Evolutionary conservation across 2,113 vertebrate genomes (phyloP).

Genomic region (Brienomyrus longianalis): DNA sequence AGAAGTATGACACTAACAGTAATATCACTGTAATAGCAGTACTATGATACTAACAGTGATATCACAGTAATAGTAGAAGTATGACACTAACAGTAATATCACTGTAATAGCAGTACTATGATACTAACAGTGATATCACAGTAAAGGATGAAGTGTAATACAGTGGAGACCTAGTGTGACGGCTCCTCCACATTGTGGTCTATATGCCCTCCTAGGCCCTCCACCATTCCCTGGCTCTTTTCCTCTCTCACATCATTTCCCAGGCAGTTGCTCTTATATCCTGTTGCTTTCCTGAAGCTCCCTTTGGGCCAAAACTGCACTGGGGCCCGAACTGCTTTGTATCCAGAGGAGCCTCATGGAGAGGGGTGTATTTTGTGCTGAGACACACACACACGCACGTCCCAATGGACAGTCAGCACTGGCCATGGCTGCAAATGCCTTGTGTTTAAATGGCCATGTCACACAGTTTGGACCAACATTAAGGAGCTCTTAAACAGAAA

Average conservation of each 20-base stretch:
- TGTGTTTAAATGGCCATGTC: neutral
- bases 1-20: neutral
- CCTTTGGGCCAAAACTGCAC: neutral
- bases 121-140: neutral
- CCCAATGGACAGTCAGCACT: neutral
- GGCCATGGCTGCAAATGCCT: neutral
- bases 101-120: neutral
- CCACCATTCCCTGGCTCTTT: neutral
- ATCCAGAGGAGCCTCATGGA: neutral
- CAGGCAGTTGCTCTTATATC: slow-evolving; percentile 18
- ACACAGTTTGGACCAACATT: neutral
- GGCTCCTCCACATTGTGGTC: neutral
- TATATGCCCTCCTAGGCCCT: neutral
- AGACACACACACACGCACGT: neutral
- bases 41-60: neutral
- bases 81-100: neutral
- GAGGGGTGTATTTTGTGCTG: neutral
- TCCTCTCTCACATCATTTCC: neutral
- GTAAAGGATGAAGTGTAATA: neutral
- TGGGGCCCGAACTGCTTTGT: neutral
- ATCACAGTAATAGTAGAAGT: neutral
- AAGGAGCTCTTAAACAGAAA: neutral
- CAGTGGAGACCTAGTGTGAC: neutral
- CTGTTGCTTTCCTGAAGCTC: neutral
- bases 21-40: neutral